These are phyloP conservation scores for Leptinotarsa defecta DNA, from an alignment of 1,140 invertebrate species.

Conservation along the genomic window DNA sequence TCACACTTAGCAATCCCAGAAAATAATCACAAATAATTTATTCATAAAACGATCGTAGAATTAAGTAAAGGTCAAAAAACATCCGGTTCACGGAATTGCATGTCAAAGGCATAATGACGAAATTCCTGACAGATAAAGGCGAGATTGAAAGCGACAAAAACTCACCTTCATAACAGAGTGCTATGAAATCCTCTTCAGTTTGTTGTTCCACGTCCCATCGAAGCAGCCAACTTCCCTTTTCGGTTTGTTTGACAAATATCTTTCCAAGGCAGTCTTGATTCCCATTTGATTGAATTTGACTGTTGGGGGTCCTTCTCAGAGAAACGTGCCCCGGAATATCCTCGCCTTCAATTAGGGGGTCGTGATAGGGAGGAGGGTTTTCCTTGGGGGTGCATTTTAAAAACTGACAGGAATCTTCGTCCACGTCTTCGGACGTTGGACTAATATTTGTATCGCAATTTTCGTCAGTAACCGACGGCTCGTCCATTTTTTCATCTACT, in stretches of 20 bases:
- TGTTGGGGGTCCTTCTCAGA: slow-evolving; percentile 27
- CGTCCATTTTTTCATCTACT: slow-evolving; percentile 12
- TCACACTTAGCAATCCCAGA: neutral
- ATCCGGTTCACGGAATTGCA: slow-evolving; percentile 21
- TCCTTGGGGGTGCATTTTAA: slow-evolving; percentile 41
- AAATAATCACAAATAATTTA: slow-evolving; percentile 14
- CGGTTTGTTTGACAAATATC: slow-evolving; percentile 39
- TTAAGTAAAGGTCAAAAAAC: slow-evolving; percentile 23
- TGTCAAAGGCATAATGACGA: slow-evolving; percentile 9
- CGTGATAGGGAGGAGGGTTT: slow-evolving; percentile 15
- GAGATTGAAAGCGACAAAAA: neutral
- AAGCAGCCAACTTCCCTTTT: slow-evolving; percentile 44
- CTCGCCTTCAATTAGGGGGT: slow-evolving; percentile 9
- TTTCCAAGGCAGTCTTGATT: slow-evolving; percentile 26
- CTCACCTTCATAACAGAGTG: slow-evolving; percentile 48
- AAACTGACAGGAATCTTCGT: slow-evolving; percentile 35
- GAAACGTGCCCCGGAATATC: slow-evolving; percentile 7
- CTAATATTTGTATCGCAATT: slow-evolving; percentile 29
- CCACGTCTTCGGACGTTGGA: slow-evolving; percentile 22
- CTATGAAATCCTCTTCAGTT: slow-evolving; percentile 49
- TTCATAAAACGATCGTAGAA: slow-evolving; percentile 16
- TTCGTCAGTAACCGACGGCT: slow-evolving; percentile 12
- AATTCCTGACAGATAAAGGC: neutral
- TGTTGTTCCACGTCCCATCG: slow-evolving; percentile 42
- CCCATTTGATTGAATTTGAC: slow-evolving; percentile 19